Conservation (phyloP, 2,113 vertebrate genomes). For the Trichechus manatus region DNA sequence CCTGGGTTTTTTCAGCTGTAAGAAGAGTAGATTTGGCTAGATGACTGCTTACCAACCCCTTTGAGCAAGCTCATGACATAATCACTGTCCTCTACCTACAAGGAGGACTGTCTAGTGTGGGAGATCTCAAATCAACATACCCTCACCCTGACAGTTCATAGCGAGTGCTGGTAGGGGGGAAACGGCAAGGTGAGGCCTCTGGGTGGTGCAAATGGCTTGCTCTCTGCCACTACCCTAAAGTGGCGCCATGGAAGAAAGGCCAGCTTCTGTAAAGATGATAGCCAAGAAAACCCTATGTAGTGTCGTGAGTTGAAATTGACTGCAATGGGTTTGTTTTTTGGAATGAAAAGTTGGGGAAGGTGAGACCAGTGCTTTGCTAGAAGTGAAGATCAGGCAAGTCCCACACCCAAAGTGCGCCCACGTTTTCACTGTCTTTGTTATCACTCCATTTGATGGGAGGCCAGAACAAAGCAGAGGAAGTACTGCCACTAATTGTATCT, state of each 20-base stretch:
- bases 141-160: neutral
- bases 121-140: neutral
- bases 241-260: too few relatives aligned
- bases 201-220: too few relatives aligned
- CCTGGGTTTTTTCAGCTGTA: neutral
- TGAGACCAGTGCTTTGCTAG: neutral
- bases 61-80: neutral
- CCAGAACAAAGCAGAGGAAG: neutral
- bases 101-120: neutral
- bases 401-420: fast-evolving
- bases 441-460: too few relatives aligned
- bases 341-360: neutral
- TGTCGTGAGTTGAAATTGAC: too few relatives aligned
- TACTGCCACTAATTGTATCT: neutral
- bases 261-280: too few relatives aligned
- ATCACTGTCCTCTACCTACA: neutral
- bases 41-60: neutral
- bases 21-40: neutral
- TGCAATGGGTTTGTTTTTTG: too few relatives aligned
- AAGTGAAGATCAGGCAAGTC: neutral
- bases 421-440: neutral
- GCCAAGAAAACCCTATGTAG: too few relatives aligned
- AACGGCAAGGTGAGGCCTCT: too few relatives aligned
- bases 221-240: too few relatives aligned
- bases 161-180: neutral